Percentiles rank a stretch among this genome's conserved stretches.
These are phyloP conservation scores for Phaenicophaeus curvirostris DNA, from an alignment of 2,797 vertebrate genomes.

Conservation along the genomic window DNA sequence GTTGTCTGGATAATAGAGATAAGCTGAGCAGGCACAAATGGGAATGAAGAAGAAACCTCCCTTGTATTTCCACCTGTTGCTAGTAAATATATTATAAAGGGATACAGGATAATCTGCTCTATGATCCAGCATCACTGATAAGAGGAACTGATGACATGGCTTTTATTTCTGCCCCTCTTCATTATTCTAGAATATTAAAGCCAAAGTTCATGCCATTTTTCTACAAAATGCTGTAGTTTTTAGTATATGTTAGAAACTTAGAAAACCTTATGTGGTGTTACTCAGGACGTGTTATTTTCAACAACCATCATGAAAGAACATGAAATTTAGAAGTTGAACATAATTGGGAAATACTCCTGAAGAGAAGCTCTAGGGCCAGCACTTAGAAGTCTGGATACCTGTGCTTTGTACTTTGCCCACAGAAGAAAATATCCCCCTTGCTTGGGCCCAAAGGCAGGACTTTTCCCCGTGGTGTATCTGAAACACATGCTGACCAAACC, in stretches of 20 bases:
- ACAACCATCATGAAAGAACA: not conserved
- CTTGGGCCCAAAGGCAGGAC: not conserved
- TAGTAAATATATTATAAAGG: not conserved
- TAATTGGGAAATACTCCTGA: not conserved
- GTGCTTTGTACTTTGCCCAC: not conserved
- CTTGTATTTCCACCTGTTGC: not conserved
- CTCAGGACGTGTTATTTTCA: not conserved
- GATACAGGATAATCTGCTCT: not conserved
- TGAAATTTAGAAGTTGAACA: not conserved
- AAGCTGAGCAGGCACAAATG: not conserved
- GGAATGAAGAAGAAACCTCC: not conserved
- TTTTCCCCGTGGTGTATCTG: not conserved
- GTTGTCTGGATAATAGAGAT: not conserved
- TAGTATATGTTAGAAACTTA: not conserved
- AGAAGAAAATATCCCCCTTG: not conserved
- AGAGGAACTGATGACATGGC: not conserved
- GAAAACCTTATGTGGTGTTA: not conserved
- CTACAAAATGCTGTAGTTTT: not conserved
- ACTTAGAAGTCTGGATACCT: not conserved
- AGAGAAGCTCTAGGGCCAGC: not conserved
- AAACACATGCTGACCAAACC: not conserved
- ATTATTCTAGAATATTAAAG: not conserved
- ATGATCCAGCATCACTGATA: not conserved
- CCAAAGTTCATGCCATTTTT: not conserved
- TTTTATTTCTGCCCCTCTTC: not conserved